Evolutionary conservation across 92 coral and sea anemone genomes (phyloP).

Genomic region (Parazoanthus swiftii): DNA sequence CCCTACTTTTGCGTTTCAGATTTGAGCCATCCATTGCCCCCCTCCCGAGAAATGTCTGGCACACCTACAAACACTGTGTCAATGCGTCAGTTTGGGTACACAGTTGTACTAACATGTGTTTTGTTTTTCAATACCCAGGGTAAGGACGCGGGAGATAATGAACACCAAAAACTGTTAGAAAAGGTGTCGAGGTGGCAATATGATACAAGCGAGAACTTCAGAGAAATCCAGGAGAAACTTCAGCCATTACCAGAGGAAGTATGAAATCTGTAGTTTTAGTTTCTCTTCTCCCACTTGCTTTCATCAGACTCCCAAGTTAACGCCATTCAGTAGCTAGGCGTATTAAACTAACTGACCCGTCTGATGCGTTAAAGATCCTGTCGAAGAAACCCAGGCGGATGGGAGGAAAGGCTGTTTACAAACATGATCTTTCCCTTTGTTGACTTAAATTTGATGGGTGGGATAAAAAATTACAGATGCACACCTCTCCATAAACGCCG

Average conservation of each 20-base stretch:
- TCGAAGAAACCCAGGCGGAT: too few relatives aligned
- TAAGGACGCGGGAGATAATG: constrained; percentile 27
- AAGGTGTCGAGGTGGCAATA: constrained; percentile 61
- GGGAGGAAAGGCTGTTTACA: too few relatives aligned
- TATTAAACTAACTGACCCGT: too few relatives aligned
- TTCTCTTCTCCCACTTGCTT: neutral
- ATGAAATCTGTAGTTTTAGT: neutral
- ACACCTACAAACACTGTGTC: neutral
- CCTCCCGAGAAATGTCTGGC: neutral
- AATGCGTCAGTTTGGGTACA: neutral
- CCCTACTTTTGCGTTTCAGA: too few relatives aligned
- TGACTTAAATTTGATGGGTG: too few relatives aligned
- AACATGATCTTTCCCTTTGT: too few relatives aligned
- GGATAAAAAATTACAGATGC: too few relatives aligned
- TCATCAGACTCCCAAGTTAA: neutral
- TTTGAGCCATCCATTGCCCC: neutral
- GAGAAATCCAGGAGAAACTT: constrained; percentile 60
- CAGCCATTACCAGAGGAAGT: constrained; percentile 81
- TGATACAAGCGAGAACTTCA: constrained; percentile 65
- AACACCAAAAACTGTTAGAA: constrained; percentile 36
- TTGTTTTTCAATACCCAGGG: neutral
- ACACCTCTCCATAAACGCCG: too few relatives aligned
- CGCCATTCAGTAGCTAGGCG: neutral
- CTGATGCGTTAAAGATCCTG: too few relatives aligned
- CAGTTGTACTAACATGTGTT: neutral